phyloP scores from a whole-genome alignment of 1,140 invertebrate species.

The Drosophila simulans region DNA sequence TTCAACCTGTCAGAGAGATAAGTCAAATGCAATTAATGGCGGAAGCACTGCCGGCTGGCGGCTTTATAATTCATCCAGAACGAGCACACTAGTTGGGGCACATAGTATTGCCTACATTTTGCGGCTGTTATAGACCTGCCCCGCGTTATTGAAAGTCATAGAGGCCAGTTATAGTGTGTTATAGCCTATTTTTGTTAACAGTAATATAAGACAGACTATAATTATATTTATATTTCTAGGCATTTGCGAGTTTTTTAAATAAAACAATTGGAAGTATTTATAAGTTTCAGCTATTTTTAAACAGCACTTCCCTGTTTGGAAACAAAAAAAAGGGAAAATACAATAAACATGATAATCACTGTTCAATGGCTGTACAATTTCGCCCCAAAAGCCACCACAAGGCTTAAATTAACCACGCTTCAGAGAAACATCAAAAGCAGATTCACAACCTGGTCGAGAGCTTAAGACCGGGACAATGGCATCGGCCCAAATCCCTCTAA shows the following conservation, averaged over 20 bases:
- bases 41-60: slow-evolving; percentile 2
- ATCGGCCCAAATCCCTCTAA: slow-evolving; percentile 27
- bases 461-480: slow-evolving; percentile 20
- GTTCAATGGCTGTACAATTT: slow-evolving; percentile 29
- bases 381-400: slow-evolving; percentile 19
- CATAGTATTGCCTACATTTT: slow-evolving; percentile 36
- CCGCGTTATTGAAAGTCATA: background rate
- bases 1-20: slow-evolving; percentile 32
- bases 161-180: too few relatives aligned
- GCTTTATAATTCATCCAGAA: slow-evolving; percentile 19
- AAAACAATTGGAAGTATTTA: background rate
- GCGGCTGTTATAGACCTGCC: background rate
- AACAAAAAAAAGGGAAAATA: too few relatives aligned
- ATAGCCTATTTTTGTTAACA: too few relatives aligned
- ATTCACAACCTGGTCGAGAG: slow-evolving; percentile 30
- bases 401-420: slow-evolving; percentile 24
- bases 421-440: slow-evolving; percentile 39
- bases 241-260: too few relatives aligned
- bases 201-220: too few relatives aligned
- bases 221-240: too few relatives aligned
- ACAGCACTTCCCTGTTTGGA: too few relatives aligned
- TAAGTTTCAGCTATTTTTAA: too few relatives aligned
- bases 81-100: slow-evolving; percentile 13
- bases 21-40: slow-evolving; percentile 45
- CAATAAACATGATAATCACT: slow-evolving; percentile 10